Conservation (phyloP, 2,888 invertebrate species). For the Bugula neritina region DNA sequence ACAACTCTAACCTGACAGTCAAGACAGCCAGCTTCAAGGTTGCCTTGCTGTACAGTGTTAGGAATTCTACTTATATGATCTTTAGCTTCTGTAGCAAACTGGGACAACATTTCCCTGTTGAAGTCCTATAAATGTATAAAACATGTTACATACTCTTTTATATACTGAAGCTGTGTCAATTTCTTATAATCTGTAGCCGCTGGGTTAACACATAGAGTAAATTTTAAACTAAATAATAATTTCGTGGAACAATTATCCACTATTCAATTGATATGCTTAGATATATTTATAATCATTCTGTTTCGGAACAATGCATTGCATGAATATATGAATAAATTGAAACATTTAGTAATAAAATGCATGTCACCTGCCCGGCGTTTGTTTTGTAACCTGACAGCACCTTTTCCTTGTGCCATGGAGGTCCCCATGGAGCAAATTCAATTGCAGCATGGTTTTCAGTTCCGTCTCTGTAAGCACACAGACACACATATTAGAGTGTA, state of each 20-base stretch:
- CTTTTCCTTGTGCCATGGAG: slow-evolving; percentile 26
- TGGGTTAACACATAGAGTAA: too few species aligned
- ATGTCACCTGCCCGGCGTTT: background rate
- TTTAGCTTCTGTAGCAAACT: slow-evolving; percentile 18
- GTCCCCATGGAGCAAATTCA: slow-evolving; percentile 24
- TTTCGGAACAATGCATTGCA: too few species aligned
- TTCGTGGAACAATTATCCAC: too few species aligned
- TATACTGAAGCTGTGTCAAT: too few species aligned
- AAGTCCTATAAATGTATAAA: slow-evolving; percentile 18
- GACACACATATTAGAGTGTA: too few species aligned
- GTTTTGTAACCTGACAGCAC: background rate
- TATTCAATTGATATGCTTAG: too few species aligned
- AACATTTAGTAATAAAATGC: too few species aligned
- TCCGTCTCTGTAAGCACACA: slow-evolving; percentile 27
- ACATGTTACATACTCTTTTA: too few species aligned
- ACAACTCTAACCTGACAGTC: slow-evolving; percentile 27
- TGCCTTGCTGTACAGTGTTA: slow-evolving; percentile 20
- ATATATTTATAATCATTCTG: too few species aligned
- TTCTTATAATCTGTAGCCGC: too few species aligned
- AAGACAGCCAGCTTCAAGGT: slow-evolving; percentile 13
- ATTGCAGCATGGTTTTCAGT: background rate
- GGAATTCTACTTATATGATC: slow-evolving; percentile 16
- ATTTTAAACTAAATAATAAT: too few species aligned
- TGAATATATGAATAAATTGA: too few species aligned
- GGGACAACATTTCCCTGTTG: background rate